Evolutionary conservation across 1,140 invertebrate species (phyloP), one percentile per base, ranked within the genome.

Genomic region (Zophobas morio): DNA sequence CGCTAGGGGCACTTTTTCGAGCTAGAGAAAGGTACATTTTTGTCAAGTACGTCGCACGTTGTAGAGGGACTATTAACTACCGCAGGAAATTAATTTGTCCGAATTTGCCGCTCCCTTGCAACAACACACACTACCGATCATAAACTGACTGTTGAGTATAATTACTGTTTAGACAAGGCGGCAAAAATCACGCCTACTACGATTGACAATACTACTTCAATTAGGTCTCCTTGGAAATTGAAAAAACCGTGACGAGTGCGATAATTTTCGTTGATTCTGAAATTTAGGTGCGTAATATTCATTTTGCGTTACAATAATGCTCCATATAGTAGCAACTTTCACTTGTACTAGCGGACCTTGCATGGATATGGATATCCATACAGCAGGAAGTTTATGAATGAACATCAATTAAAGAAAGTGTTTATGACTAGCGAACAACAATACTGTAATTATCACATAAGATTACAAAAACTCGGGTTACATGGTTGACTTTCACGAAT

Each of bases 341-440:
- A 51, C 49, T 51, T 20, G 20, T 20, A 51, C 49, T 51, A 51
- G 2, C 49, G n/a, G 2, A 6, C 6, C 20, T 6, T 2, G 2
- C 20, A 5, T 5, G 6, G 49, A n/a, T 51, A 51, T 20, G 49
- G 49, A 51, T 51, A 4, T 51, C 49, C 49, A 20, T 20, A 51
- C n/a, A 20, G 20, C 49, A 6, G 49, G n/a, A 51, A 51, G 49
- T 51, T 51, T 20, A 51, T 51, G 4, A 20, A 51, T 51, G 49
- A 51, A 51, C 4, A 51, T 51, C 49, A 6, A 51, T 51, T 51
- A 51, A 51, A 51, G 49, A 51, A 51, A 51, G 49, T 51, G 49
- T 51, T 4, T 6, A 6, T 2, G 49, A 51, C 49, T 3, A 51
- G 6, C 49, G 4, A 20, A 51, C 2, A 51, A 6, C 6, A 51